A percentile compares a stretch with the other conserved stretches of the same genome.
phyloP scores from a whole-genome alignment of 92 coral and sea anemone species.

The Plumapathes pennacea region DNA sequence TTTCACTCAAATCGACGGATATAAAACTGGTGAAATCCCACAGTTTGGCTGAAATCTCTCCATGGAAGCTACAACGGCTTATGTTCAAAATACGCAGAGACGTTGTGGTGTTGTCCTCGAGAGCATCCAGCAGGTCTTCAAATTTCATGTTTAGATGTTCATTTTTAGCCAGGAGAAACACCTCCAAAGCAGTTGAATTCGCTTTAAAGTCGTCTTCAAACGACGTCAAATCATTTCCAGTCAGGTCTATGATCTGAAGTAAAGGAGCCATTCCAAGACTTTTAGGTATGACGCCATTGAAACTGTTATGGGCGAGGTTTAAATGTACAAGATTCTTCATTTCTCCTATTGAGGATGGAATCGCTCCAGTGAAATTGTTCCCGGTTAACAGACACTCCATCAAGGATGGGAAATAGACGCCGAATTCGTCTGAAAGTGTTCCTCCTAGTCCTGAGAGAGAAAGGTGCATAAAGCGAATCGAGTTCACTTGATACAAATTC shows the following conservation, averaged over 20 bases:
- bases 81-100: slow-evolving; percentile 65
- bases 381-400: slow-evolving; percentile 61
- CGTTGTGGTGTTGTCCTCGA: slow-evolving; percentile 24
- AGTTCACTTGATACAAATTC: slow-evolving; percentile 39
- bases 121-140: slow-evolving; percentile 17
- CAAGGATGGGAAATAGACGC: slow-evolving; percentile 56
- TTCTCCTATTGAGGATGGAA: slow-evolving; percentile 53
- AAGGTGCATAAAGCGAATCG: slow-evolving; percentile 55
- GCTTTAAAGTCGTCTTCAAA: slow-evolving; percentile 47
- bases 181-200: slow-evolving; percentile 42
- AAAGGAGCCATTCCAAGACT: slow-evolving; percentile 34
- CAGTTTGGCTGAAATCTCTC: slow-evolving; percentile 38
- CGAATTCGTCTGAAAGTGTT: slow-evolving; percentile 58
- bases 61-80: slow-evolving; percentile 49
- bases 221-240: slow-evolving; percentile 33
- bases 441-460: slow-evolving; percentile 63
- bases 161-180: slow-evolving; percentile 47
- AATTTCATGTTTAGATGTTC: slow-evolving; percentile 24
- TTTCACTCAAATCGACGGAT: slow-evolving; percentile 40
- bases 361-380: slow-evolving; percentile 36
- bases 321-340: slow-evolving; percentile 51
- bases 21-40: slow-evolving; percentile 64
- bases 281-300: slow-evolving; percentile 46
- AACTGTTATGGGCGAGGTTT: slow-evolving; percentile 43
- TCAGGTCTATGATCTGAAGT: slow-evolving; percentile 50